Evolutionary conservation across 2,888 invertebrate species (phyloP), one percentile per base, ranked within the genome.

Genomic region (Drosophila maculinotata): DNA sequence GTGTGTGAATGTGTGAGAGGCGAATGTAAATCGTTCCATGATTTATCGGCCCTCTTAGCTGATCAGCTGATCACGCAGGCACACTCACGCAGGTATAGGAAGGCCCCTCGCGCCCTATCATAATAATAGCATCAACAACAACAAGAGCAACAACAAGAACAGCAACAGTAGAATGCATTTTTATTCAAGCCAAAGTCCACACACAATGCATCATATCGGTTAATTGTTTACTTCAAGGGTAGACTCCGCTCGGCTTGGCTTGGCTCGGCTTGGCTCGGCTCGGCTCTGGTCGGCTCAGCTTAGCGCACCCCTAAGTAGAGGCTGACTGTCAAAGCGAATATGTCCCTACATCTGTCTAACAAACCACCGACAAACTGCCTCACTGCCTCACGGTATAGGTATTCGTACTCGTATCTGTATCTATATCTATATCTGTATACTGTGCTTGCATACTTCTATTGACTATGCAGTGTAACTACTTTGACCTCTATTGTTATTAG

Each of bases 401-500:
- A 31, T 39, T 33, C 42, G 31, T 12, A 20, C 31, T 39, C 39
- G 15, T 63, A 57, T 35, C 10, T 31, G 48, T 17, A 12, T 20
- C 26, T 39, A 14, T 44, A 49, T 62, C 49, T 51, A 14, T 44
- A 49, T 62, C 49, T 51, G 12, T 41, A 25, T 35, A 47, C 47
- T 4, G 47, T 33, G 23, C 14, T 33, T 20, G 12, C 20, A 47
- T 15, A 3, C 25, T 9, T 60, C 47, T 23, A 33, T 41, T 51
- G 69, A 63, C 51, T 66, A 51, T 60, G 72, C 65, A 84, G 67
- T 87, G 82, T 84, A 87, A 84, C 83, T 73, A 81, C 69, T 76
- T 83, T 83, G 83, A 87, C 87, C 87, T 83, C 81, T 78, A 80
- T 83, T 87, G 85, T 80, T 78, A 59, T 52, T 76, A 59, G 58